phyloP scores from a whole-genome alignment of 2,113 vertebrate genomes.

The Jacana jacana region DNA sequence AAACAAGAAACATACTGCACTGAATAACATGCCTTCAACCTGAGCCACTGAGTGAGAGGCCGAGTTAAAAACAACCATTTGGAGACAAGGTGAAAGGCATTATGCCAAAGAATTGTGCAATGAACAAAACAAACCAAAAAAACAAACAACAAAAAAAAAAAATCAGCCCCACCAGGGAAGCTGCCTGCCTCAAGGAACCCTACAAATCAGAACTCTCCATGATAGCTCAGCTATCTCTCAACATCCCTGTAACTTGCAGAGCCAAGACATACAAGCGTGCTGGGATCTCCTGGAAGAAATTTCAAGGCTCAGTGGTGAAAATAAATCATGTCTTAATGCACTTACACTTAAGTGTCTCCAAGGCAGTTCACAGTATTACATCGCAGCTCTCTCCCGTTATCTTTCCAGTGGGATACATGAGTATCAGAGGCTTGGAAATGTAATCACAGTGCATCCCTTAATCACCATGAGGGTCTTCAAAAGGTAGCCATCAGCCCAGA shows the following conservation, averaged over 20 bases:
- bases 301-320: not conserved
- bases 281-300: not conserved
- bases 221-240: not conserved
- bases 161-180: not conserved
- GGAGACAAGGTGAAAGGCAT: not conserved
- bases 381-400: accelerated
- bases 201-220: not conserved
- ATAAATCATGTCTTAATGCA: not conserved
- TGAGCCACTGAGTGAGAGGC: not conserved
- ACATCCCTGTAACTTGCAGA: not conserved
- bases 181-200: not conserved
- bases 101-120: slow-evolving; percentile 28
- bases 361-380: not conserved
- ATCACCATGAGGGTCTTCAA: accelerated
- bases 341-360: not conserved
- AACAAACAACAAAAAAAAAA: not conserved
- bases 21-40: not conserved
- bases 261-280: not conserved
- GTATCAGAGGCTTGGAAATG: not conserved
- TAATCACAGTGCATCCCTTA: not conserved
- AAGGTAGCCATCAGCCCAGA: not conserved
- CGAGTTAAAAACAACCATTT: not conserved
- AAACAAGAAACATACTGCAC: not conserved
- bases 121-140: not conserved
- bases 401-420: not conserved